Evolutionary conservation across 2,888 invertebrate genomes (phyloP), one percentile per base, ranked within the genome.

Genomic region (Drosophila subsilvestris): DNA sequence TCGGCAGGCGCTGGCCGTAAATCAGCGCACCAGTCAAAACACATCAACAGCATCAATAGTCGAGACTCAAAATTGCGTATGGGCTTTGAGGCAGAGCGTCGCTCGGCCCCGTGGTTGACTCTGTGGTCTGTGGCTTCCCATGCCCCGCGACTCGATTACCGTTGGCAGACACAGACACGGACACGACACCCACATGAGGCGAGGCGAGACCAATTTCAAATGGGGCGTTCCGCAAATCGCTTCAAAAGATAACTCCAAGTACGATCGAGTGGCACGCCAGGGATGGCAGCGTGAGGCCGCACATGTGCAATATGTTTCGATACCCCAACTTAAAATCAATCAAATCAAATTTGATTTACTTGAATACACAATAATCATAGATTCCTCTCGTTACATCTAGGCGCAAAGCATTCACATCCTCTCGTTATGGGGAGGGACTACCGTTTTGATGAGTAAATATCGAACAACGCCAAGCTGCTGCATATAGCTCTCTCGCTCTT

Each of bases 11-110:
- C 76, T 84, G 82, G 72, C 70, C 87, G 82, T 83, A 87, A 87
- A 87, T 83, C 87, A 82, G 80, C 75, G 76, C 82, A 75, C 75
- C 77, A 78, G 84, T 82, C 88, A 82, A 79, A 85, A 81, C 82
- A 87, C 80, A 85, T 85, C 86, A 85, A 75, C 77, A 47, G 74
- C 74, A 74, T 59, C 65, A 66, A 61, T 55, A 48, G 51, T 32
- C 51, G n/a, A 37, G 14, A 18, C 58, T 42, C n/a, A n/a, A 37
- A n/a, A 12, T 25, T 45, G 45, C 42, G 42, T 42, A 43, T 32
- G 32, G 43, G 20, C n/a, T 27, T 47, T 56, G 56, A 18, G 10
- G 29, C 47, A 47, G 47, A 48, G 29, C 22, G 0, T 53, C 20
- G 29, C 32, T 32, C 12, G 1, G 32, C 32, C 12, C 12, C 12